phyloP scores from a whole-genome alignment of 2,888 invertebrate genomes.

The Philereme transversata region DNA sequence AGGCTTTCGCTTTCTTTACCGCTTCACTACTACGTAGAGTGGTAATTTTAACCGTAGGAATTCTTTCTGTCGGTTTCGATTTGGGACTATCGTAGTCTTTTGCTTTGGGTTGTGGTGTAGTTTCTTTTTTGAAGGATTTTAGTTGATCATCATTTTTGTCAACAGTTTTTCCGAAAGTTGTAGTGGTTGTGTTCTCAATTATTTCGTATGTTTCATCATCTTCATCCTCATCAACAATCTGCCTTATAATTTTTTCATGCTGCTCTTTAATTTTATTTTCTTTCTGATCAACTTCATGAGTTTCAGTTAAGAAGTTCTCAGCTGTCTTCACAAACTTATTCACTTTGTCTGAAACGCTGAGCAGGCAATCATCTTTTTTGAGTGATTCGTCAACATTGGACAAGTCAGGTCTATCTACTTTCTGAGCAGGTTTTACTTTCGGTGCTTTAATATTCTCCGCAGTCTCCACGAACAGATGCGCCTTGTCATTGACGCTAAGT shows the following conservation, averaged over 20 bases:
- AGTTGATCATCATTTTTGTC: conserved; percentile 44
- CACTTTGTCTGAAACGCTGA: conserved; percentile 87
- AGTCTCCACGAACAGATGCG: conserved; percentile 85
- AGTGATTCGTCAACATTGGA: conserved; percentile 83
- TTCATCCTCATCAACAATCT: conserved; percentile 59
- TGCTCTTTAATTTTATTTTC: conserved; percentile 71
- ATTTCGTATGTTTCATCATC: conserved; percentile 45
- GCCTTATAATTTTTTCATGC: conserved; percentile 73
- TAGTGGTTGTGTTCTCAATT: conserved; percentile 29
- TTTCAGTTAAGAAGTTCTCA: conserved; percentile 77
- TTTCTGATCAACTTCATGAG: conserved; percentile 62
- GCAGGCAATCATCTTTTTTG: conserved; percentile 83
- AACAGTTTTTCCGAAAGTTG: background rate
- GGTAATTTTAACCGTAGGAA: conserved; percentile 65
- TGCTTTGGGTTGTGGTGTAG: conserved; percentile 52
- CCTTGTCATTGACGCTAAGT: conserved; percentile 87
- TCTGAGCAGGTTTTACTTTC: conserved; percentile 64
- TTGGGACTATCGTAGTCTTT: conserved; percentile 53
- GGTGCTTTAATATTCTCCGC: conserved; percentile 82
- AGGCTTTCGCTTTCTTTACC: conserved; percentile 88
- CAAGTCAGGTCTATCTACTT: conserved; percentile 78
- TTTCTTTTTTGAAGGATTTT: conserved; percentile 53
- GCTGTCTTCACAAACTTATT: conserved; percentile 86
- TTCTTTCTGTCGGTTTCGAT: conserved; percentile 52
- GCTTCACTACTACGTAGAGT: conserved; percentile 84